Conservation (phyloP, 2,888 invertebrate species). For the Cephalotes varians region DNA sequence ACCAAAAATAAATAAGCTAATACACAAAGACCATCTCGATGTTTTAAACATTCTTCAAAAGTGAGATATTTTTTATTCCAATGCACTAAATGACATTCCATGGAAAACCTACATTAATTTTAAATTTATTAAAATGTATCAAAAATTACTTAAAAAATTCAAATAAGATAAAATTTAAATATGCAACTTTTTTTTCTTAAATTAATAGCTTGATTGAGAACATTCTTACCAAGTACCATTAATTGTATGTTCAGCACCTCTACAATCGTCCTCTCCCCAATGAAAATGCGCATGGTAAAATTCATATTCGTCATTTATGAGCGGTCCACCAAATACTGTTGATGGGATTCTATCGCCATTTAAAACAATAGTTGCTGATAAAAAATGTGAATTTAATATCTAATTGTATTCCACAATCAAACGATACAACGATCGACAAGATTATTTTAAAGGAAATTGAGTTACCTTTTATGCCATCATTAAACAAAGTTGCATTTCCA, state of each 20-base stretch:
- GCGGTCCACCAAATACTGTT: conserved; percentile 78
- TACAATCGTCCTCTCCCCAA: conserved; percentile 79
- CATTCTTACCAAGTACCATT: conserved; percentile 77
- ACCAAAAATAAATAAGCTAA: conserved; percentile 79
- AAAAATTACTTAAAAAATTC: not conserved
- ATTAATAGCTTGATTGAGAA: not conserved
- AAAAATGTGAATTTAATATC: not conserved
- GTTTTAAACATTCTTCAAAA: conserved; percentile 75
- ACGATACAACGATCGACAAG: not conserved
- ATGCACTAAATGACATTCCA: conserved; percentile 80
- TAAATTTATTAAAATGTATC: not conserved
- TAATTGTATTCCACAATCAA: not conserved
- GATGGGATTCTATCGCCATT: conserved; percentile 78
- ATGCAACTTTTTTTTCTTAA: not conserved
- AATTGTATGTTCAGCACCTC: conserved; percentile 80
- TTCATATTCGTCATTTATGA: conserved; percentile 76
- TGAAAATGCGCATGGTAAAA: conserved; percentile 77
- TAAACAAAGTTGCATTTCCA: conserved; percentile 76
- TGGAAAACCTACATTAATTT: conserved; percentile 76
- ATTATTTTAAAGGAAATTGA: not conserved
- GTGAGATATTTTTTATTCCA: conserved; percentile 79
- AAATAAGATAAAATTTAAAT: not conserved
- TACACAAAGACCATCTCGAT: conserved; percentile 78
- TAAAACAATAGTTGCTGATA: conserved; percentile 72
- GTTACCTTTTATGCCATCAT: conserved; percentile 76